These are phyloP conservation scores for Microtus oregoni DNA, from an alignment of 2,113 vertebrate species.

Conservation along the genomic window DNA sequence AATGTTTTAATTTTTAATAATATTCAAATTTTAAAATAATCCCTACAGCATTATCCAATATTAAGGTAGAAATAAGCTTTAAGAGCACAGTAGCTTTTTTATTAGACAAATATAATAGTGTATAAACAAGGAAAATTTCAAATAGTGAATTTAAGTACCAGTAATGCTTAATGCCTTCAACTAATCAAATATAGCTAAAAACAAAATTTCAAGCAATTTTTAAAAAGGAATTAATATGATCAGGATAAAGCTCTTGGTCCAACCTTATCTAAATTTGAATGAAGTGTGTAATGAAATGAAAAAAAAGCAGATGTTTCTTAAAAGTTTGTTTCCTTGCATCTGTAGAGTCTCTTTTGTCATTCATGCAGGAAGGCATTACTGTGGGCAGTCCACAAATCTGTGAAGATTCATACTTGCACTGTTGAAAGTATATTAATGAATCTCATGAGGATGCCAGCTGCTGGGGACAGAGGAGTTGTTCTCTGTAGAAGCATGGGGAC, in stretches of 20 bases:
- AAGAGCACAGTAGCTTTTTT: neutral
- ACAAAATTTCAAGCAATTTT: neutral
- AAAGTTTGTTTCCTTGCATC: neutral
- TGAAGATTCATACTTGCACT: neutral
- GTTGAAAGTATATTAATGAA: neutral
- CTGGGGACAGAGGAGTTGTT: neutral
- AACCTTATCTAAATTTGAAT: neutral
- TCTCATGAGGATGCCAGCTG: neutral
- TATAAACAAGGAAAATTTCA: neutral
- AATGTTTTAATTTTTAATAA: slow-evolving; percentile 8
- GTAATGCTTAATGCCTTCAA: neutral
- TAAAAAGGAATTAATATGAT: neutral
- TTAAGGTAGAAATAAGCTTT: neutral
- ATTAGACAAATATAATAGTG: neutral
- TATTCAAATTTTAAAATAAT: neutral
- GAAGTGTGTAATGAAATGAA: neutral
- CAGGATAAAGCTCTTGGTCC: neutral
- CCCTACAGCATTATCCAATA: neutral
- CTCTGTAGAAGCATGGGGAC: neutral
- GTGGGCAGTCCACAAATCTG: neutral
- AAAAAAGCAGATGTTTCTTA: neutral
- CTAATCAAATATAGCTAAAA: neutral
- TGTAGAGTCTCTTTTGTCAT: neutral
- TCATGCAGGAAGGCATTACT: neutral
- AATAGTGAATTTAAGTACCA: neutral